These are phyloP conservation scores for Drosophila leonis DNA, from an alignment of 2,888 invertebrate genomes.

Conservation along the genomic window DNA sequence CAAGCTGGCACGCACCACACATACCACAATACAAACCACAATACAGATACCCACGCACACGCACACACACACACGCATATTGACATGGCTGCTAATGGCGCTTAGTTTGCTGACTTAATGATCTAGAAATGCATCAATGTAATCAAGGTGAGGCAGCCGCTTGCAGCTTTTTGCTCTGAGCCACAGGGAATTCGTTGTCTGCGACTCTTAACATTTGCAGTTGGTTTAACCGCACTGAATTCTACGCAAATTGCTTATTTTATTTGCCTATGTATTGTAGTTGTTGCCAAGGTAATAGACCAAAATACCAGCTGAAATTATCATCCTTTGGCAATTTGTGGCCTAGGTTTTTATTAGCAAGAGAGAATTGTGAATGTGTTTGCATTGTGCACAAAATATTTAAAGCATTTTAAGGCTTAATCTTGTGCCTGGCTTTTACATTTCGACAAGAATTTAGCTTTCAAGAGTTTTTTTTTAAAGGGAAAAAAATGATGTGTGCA, in stretches of 20 bases:
- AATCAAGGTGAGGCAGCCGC: constrained; percentile 69
- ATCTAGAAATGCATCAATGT: constrained; percentile 78
- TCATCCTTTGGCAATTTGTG: constrained; percentile 48
- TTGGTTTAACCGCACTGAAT: constrained; percentile 51
- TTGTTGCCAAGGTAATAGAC: not conserved
- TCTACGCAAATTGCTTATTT: constrained; percentile 69
- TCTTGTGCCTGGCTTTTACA: not conserved
- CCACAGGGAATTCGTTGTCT: not conserved
- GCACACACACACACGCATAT: constrained; percentile 17
- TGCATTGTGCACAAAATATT: not conserved
- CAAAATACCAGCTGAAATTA: constrained; percentile 17
- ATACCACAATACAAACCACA: constrained; percentile 11
- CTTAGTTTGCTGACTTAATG: constrained; percentile 73
- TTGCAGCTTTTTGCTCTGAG: not conserved
- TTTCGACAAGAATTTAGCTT: not conserved
- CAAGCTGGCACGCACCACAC: constrained; percentile 28
- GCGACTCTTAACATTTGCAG: constrained; percentile 44
- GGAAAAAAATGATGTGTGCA: not conserved
- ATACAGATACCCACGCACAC: not conserved
- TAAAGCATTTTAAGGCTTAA: not conserved
- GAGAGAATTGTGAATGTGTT: not conserved
- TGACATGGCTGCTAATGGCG: constrained; percentile 66
- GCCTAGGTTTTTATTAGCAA: constrained; percentile 9
- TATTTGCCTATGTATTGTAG: constrained; percentile 28
- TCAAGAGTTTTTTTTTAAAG: not conserved